A percentile compares a stretch with the other conserved stretches of the same genome.
Conservation (phyloP, 2,888 invertebrate species). For the Nomada ferruginata region DNA sequence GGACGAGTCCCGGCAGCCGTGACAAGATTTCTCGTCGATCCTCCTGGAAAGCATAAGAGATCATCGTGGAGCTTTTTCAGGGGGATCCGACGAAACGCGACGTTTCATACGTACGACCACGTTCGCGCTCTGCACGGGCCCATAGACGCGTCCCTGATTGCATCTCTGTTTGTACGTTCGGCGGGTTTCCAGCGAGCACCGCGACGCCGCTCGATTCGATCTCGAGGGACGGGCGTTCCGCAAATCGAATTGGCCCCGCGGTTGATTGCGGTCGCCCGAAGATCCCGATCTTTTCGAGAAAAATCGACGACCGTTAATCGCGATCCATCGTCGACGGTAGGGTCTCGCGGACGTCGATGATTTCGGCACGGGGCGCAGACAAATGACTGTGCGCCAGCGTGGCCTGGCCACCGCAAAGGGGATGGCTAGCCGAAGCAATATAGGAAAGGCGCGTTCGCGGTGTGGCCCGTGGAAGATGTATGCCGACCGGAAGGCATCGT, state of each 20-base stretch:
- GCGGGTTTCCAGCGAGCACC: slow-evolving; percentile 47
- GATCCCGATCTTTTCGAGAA: slow-evolving; percentile 18
- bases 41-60: slow-evolving; percentile 22
- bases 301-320: slow-evolving; percentile 3
- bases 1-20: neutral
- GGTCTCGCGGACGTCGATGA: neutral
- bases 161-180: slow-evolving; percentile 73
- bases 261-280: slow-evolving; percentile 43
- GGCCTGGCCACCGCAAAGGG: slow-evolving; percentile 66
- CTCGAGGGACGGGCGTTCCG: slow-evolving; percentile 26
- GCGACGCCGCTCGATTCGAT: slow-evolving; percentile 32
- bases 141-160: slow-evolving; percentile 74
- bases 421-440: slow-evolving; percentile 69
- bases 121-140: slow-evolving; percentile 67
- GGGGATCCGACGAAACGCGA: slow-evolving; percentile 8
- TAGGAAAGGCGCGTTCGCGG: slow-evolving; percentile 65
- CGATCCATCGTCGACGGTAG: neutral
- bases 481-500: slow-evolving; percentile 82
- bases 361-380: slow-evolving; percentile 54
- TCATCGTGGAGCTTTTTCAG: slow-evolving; percentile 17
- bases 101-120: slow-evolving; percentile 58
- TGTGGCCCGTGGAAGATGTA: slow-evolving; percentile 79
- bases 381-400: slow-evolving; percentile 73
- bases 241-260: slow-evolving; percentile 45
- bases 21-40: neutral